Conservation (phyloP, 2,888 invertebrate genomes). For the Melipona beecheii region DNA sequence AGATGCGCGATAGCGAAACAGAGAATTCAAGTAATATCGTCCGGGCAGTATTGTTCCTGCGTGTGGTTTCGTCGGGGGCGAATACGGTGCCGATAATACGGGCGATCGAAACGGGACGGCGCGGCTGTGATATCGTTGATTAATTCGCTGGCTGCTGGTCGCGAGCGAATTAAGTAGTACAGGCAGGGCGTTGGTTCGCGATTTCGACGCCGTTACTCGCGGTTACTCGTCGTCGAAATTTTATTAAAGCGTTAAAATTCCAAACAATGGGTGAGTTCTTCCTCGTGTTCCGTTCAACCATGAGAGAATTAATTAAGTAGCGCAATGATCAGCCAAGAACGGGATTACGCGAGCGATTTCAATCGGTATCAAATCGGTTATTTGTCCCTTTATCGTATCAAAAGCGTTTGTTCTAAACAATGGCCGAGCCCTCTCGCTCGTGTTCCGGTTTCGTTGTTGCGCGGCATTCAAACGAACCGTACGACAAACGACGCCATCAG, state of each 20-base stretch:
- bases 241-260: no score
- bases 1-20: slow-evolving; percentile 46
- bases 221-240: no score
- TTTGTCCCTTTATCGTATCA: not conserved
- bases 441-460: not conserved
- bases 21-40: slow-evolving; percentile 27
- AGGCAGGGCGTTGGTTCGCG: not conserved
- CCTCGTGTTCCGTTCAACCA: no score
- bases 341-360: not conserved
- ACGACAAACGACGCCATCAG: slow-evolving; percentile 11
- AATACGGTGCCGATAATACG: not conserved
- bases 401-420: not conserved
- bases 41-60: slow-evolving; percentile 4
- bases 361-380: not conserved
- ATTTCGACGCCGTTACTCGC: no score
- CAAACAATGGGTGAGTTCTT: no score
- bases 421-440: not conserved
- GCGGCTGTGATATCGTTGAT: not conserved
- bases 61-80: not conserved
- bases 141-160: not conserved
- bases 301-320: not conserved
- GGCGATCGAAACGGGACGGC: not conserved
- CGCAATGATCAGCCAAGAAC: not conserved
- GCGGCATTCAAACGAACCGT: not conserved
- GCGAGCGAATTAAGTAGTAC: slow-evolving; percentile 7